Conservation (phyloP, 1,140 invertebrate genomes). For the Calephelis virginiensis region DNA sequence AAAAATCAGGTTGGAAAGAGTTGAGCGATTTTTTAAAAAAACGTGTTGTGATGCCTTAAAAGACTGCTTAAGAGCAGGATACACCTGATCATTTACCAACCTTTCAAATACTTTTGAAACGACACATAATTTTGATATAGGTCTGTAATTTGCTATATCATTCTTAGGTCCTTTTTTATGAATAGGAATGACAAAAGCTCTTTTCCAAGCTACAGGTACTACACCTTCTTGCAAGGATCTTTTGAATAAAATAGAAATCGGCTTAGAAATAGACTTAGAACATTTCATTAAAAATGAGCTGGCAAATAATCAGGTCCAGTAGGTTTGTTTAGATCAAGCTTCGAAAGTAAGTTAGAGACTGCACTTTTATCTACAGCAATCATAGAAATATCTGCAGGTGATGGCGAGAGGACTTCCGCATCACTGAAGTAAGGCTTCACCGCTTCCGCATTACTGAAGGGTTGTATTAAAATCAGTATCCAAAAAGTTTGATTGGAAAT, state of each 20-base stretch:
- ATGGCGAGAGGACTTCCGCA: background rate
- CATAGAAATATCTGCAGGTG: background rate
- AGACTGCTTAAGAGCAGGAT: too few species aligned
- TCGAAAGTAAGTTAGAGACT: too few species aligned
- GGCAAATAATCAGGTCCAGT: background rate
- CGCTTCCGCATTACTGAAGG: background rate
- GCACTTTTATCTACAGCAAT: background rate
- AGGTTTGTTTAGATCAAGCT: background rate
- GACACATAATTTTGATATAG: too few species aligned
- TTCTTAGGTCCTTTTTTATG: background rate
- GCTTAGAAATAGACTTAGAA: background rate
- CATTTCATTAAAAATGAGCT: constrained; percentile 3
- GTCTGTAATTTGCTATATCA: background rate
- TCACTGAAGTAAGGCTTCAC: too few species aligned
- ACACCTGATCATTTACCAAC: too few species aligned
- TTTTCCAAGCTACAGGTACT: background rate
- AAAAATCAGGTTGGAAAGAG: too few species aligned
- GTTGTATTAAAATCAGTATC: background rate
- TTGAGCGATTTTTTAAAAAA: too few species aligned
- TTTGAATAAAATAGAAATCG: background rate
- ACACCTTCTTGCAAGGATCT: background rate
- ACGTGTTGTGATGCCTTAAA: too few species aligned
- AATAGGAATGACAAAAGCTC: background rate
- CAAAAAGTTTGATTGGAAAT: background rate
- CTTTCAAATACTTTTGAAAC: too few species aligned